Evolutionary conservation across 1,140 invertebrate species (phyloP).

Genomic region (Drosophila equinoxialis): DNA sequence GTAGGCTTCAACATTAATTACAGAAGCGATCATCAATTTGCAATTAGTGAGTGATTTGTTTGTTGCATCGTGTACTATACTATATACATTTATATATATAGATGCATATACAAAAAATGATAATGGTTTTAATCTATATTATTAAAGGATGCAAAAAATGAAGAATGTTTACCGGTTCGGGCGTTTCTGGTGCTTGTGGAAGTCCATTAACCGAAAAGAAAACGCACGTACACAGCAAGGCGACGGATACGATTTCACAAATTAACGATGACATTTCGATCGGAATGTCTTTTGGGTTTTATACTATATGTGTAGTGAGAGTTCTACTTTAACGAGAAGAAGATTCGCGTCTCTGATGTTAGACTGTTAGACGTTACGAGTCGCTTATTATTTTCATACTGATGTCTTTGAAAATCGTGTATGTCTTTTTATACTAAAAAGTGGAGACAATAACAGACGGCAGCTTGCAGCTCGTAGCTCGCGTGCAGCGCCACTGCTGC

Average conservation of each 20-base stretch:
- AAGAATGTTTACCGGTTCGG: slow-evolving; percentile 42
- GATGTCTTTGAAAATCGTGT: slow-evolving; percentile 18
- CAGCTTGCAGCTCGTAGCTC: slow-evolving; percentile 4
- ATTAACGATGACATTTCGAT: slow-evolving; percentile 33
- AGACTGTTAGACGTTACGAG: slow-evolving; percentile 20
- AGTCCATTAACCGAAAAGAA: slow-evolving; percentile 34
- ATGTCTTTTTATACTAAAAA: slow-evolving; percentile 29
- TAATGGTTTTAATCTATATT: slow-evolving; percentile 3
- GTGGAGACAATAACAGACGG: slow-evolving; percentile 4
- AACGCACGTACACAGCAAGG: slow-evolving; percentile 31
- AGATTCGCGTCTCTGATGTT: neutral
- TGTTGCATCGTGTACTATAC: neutral
- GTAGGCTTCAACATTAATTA: neutral
- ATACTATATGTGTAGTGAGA: too few relatives aligned
- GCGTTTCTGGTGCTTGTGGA: slow-evolving; percentile 49
- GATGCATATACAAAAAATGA: neutral
- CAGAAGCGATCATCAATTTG: neutral
- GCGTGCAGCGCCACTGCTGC: slow-evolving; percentile 21
- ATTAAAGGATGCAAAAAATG: neutral
- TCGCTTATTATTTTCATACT: slow-evolving; percentile 28
- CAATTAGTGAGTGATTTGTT: neutral
- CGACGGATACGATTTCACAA: slow-evolving; percentile 32
- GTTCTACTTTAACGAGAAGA: slow-evolving; percentile 1
- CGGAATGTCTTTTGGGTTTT: slow-evolving; percentile 15
- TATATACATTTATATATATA: neutral